A percentile compares a stretch with the other conserved stretches of the same genome.
Conservation (phyloP, 2,113 vertebrate species). For the Ivindomyrus marchei region DNA sequence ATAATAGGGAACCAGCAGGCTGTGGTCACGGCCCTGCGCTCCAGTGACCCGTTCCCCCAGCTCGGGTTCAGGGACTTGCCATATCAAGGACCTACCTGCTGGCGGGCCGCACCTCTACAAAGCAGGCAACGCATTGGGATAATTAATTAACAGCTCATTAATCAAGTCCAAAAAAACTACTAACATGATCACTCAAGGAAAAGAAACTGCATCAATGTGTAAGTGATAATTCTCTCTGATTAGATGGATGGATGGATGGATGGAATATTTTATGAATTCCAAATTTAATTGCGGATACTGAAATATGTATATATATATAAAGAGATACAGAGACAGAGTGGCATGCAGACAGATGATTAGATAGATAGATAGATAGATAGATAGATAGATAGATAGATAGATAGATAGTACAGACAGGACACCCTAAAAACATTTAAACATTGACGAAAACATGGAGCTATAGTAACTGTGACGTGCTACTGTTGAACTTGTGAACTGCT, state of each 20-base stretch:
- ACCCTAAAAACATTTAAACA: neutral
- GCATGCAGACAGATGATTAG: neutral
- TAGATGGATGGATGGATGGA: neutral
- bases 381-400: neutral
- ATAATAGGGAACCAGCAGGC: neutral
- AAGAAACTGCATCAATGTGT: neutral
- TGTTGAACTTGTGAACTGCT: neutral
- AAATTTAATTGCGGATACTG: neutral
- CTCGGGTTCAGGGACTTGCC: neutral
- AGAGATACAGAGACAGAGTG: no score
- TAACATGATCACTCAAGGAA: neutral
- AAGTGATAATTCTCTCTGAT: neutral
- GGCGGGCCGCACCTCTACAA: neutral
- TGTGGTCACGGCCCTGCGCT: neutral
- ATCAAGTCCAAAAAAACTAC: neutral
- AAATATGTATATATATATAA: neutral
- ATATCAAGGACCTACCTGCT: neutral
- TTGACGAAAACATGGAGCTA: neutral
- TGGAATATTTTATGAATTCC: neutral
- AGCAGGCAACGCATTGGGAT: neutral
- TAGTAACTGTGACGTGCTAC: neutral
- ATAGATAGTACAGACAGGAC: neutral
- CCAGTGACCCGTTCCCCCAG: neutral
- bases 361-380: neutral
- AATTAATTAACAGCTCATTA: neutral